phyloP scores from a whole-genome alignment of 2,113 vertebrate genomes.

The Pseudorhombus dupliciocellatus region DNA sequence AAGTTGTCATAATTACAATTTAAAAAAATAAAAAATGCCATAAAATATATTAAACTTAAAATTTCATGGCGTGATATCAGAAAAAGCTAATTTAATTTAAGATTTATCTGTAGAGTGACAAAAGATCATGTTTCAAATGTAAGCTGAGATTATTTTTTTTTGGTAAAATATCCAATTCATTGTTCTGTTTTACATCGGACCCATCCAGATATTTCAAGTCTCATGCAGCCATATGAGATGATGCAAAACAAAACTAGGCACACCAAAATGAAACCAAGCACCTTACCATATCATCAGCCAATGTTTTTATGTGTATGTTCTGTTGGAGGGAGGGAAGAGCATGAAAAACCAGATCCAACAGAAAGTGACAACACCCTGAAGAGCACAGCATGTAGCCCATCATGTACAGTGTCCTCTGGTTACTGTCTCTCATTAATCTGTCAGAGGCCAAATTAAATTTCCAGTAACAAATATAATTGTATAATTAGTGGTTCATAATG shows the following conservation, averaged over 20 bases:
- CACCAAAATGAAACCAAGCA: conserved; percentile 76
- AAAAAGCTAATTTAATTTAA: background rate
- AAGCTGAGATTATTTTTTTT: background rate
- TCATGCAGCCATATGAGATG: conserved; percentile 54
- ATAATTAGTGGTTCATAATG: conserved; percentile 1
- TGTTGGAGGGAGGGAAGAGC: conserved; percentile 89
- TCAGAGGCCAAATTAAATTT: background rate
- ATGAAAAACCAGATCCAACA: conserved; percentile 81
- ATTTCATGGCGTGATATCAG: background rate
- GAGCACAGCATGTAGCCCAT: conserved; percentile 42
- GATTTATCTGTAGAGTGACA: background rate
- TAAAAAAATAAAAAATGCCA: conserved; percentile 1
- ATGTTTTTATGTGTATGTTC: conserved; percentile 99
- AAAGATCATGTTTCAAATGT: background rate
- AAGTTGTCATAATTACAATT: conserved; percentile 50
- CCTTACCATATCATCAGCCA: conserved; percentile 99
- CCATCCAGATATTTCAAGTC: conserved; percentile 65
- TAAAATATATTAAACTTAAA: conserved; percentile 15
- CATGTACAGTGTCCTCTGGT: conserved; percentile 33
- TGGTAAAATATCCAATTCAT: background rate
- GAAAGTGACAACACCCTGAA: conserved; percentile 66
- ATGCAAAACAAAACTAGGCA: conserved; percentile 53
- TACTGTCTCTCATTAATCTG: conserved; percentile 15
- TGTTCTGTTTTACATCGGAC: conserved; percentile 59
- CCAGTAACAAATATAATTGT: background rate